Conservation (phyloP, 2,113 vertebrate genomes). For the Vidua chalybeata region DNA sequence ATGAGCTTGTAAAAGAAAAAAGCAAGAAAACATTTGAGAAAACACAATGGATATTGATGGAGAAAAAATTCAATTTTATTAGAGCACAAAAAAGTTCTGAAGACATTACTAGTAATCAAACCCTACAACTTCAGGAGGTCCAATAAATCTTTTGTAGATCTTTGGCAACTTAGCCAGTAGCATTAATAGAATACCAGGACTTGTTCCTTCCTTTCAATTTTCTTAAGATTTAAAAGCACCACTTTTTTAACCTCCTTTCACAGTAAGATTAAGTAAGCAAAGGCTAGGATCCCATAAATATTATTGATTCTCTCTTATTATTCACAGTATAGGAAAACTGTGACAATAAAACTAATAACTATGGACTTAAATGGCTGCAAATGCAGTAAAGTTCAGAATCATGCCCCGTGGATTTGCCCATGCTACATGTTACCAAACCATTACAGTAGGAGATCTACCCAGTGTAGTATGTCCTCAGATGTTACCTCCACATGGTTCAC, state of each 20-base stretch:
- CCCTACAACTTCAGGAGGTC: not conserved
- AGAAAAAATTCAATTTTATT: not conserved
- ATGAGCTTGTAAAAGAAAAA: not conserved
- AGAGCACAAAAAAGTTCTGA: not conserved
- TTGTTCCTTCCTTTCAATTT: not conserved
- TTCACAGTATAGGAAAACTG: not conserved
- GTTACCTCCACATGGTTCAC: not conserved
- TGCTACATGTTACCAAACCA: not conserved
- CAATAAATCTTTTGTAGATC: not conserved
- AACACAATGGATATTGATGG: not conserved
- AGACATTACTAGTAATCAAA: not conserved
- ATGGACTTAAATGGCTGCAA: not conserved
- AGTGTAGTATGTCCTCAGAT: not conserved
- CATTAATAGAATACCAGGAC: not conserved
- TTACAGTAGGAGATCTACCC: not conserved
- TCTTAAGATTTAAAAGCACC: not conserved
- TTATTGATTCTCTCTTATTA: not conserved
- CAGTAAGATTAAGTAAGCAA: not conserved
- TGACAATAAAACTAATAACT: not conserved
- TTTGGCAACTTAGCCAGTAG: not conserved
- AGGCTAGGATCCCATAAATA: not conserved
- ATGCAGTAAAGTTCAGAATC: not conserved
- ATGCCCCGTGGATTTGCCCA: not conserved
- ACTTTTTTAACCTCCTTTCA: not conserved
- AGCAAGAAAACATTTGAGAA: not conserved